Conservation (phyloP, 2,113 vertebrate species). For the Triplophysa dalaica region DNA sequence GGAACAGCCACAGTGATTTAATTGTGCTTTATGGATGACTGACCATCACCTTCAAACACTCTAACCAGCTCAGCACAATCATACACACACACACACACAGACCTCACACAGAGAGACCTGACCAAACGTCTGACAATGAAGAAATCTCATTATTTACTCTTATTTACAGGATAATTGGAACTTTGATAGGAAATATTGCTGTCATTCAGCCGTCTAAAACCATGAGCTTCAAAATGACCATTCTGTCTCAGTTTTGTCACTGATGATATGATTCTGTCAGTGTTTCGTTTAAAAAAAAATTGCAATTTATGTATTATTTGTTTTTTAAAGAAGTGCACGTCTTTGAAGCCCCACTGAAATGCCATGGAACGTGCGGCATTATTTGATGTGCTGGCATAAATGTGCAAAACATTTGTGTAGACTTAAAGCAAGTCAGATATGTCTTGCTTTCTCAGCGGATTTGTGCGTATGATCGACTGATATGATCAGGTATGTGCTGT, state of each 20-base stretch:
- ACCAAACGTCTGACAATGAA: neutral
- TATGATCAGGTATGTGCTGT: no score
- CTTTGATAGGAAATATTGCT: conserved; percentile 6
- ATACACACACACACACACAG: neutral
- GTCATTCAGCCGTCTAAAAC: neutral
- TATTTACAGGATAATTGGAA: conserved; percentile 22
- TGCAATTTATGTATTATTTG: no score
- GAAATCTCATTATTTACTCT: conserved; percentile 33
- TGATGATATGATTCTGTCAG: no score
- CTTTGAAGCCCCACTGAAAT: no score
- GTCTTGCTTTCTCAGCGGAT: no score
- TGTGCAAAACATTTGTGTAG: no score
- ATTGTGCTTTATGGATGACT: conserved; percentile 76
- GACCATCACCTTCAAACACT: conserved; percentile 68
- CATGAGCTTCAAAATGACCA: neutral
- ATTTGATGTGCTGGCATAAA: no score
- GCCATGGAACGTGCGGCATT: no score
- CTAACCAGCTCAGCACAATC: conserved; percentile 60
- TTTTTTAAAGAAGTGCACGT: no score
- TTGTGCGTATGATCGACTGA: no score
- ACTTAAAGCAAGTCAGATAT: no score
- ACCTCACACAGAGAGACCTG: neutral
- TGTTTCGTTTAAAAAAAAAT: no score
- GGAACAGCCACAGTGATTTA: conserved; percentile 68
- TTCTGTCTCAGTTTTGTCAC: neutral